Evolutionary conservation across 2,113 vertebrate species (phyloP), one percentile per base, ranked within the genome.

Genomic region (Bucco capensis): DNA sequence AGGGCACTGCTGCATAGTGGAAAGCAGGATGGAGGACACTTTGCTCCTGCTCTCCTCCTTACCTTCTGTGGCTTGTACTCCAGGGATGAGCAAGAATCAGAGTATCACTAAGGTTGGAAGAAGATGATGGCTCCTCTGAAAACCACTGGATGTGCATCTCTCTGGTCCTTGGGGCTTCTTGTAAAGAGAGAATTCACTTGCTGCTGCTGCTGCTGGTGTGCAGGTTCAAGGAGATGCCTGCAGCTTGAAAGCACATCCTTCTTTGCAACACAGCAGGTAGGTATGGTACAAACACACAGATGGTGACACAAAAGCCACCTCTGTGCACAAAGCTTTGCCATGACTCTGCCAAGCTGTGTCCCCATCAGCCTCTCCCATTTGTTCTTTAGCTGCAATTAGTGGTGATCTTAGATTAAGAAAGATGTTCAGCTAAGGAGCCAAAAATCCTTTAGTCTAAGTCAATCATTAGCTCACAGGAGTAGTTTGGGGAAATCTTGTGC

Each of bases 21-120:
- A 16, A 38, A 40, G 19, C 5, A 12, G 16, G 1, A 0, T 0
- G 3, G n/a, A 50, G 25, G 35, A 13, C 2, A 0, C 37, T 78
- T 57, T 9, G 38, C 21, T 77, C 19, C 35, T 35, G 44, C 21
- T 42, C 33, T 67, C 6, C 47, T 69, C 37, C 46, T 81, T 5
- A 4, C 11, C 37, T 12, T 17, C 44, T 17, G 9, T 0, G 47
- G 51, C 16, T 77, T 83, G 64, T 10, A 0, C 51, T 60, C 47
- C 72, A 54, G 47, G 79, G 69, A 50, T 4, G 5, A 11, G 12
- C n/a, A 11, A 19, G n/a, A n/a, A n/a, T n/a, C n/a, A n/a, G n/a
- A n/a, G n/a, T n/a, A n/a, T n/a, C n/a, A n/a, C n/a, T n/a, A n/a
- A n/a, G n/a, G n/a, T n/a, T n/a, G n/a, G n/a, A n/a, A n/a, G 49